Base-by-base conservation (phyloP, 1,140 invertebrate species). In the Atopsyche davidsoni region DNA sequence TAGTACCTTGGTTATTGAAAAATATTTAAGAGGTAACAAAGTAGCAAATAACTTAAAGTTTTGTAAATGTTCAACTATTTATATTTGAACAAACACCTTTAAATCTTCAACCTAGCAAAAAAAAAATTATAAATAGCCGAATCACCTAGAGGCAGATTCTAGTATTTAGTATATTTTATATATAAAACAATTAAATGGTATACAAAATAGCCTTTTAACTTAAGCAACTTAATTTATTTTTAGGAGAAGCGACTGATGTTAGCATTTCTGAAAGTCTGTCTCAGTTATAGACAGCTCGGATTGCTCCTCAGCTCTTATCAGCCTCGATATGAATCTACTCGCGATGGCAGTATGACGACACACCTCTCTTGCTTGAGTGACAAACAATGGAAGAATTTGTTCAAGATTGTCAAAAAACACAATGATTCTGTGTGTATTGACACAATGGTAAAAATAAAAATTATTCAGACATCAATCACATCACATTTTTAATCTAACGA, bases 271-370 rank as follows among this genome's bases (percentile, higher is more conserved):
- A 24, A 21, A 4, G 17, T 52, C 11, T 57, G 49, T 17, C 39
- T 52, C 35, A 57, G 45, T 16, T 57, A 52, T 35, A 49, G 54
- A 13, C 45, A 52, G 13, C 31, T 57, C 13, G 52, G 45, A 24
- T 22, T 57, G 18, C 22, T 57, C 11, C 42, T 57, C 13, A 25
- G 24, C 21, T 39, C 34, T 13, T 57, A 43, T 41, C 54, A 52
- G 39, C 54, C 49, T 0, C 18, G 44, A 4, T 57, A 51, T 21
- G 21, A 25, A 7, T 1, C 36, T 16, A 17, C 3, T 40, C 35
- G 32, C 13, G 41, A 52, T 10, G 41, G 17, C 14, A 28, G 52
- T 45, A 19, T 57, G 0, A 51, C 49, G 1, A 28, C 28, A 9
- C 46, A 52, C 2, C 54, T 52, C 28, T 31, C 39, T 1, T 57